Percentiles rank a stretch among this genome's conserved stretches.
Evolutionary conservation across 30 jellyfish, hydroid and myxozoan genomes (phyloP).

Genomic region (Clytia hemisphaerica): DNA sequence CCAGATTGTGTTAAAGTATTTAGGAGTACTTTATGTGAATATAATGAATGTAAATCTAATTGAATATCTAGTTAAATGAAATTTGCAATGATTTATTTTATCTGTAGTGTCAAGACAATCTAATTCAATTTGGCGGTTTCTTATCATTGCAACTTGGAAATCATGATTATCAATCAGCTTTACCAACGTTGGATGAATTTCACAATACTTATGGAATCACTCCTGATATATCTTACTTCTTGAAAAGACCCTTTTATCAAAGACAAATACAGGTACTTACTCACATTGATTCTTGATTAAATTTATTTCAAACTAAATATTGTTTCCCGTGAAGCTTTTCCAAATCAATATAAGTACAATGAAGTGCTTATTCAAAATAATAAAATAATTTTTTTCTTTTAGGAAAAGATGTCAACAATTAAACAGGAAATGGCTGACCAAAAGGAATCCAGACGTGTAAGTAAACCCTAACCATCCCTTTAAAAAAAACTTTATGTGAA

Average conservation of each 20-base stretch:
- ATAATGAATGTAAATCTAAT: no score
- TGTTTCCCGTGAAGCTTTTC: no score
- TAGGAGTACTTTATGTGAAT: not conserved
- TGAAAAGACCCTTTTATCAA: constrained; percentile 74
- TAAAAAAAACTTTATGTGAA: no score
- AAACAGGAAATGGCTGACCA: no score
- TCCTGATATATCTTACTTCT: constrained; percentile 89
- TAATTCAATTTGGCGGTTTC: constrained; percentile 97
- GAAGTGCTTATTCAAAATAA: no score
- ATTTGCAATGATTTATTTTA: not conserved
- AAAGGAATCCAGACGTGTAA: no score
- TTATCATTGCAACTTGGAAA: constrained; percentile 77
- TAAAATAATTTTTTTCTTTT: no score
- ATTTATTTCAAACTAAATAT: no score
- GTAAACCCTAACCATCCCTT: no score
- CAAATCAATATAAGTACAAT: no score
- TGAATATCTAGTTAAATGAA: not conserved
- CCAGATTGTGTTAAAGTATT: not conserved
- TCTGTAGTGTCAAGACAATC: constrained; percentile 88
- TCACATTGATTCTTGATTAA: no score
- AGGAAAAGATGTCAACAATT: no score
- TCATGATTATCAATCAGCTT: constrained; percentile 76
- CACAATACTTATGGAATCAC: constrained; percentile 71
- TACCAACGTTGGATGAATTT: constrained; percentile 77
- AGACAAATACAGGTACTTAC: constrained; percentile 87